Base-by-base conservation (phyloP, 2,113 vertebrate species). In the Odontophorus gujanensis region DNA sequence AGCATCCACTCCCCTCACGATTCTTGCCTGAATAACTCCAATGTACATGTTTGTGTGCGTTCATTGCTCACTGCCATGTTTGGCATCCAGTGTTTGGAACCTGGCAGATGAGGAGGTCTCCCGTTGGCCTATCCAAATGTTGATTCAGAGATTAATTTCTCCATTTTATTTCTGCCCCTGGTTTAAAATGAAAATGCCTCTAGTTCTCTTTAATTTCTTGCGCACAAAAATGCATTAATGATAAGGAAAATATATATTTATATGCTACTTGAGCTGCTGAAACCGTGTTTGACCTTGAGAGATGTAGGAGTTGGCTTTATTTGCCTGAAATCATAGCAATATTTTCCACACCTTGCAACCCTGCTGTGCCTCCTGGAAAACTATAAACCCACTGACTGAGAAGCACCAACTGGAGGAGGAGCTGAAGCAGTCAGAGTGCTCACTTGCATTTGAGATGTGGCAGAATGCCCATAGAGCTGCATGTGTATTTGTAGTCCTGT, bases 301-400 rank as follows among this genome's bases (percentile, higher is more conserved):
- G 25, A 19, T 68, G 66, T 61, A 76, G 40, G 66, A 89, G 47
- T 81, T 38, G 45, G 22, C 75, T 87, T 45, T 34, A 43, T 89
- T 88, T 89, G 51, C 69, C 53, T 82, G 76, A 91, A 87, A 83
- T 66, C 5, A 15, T 17, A 79, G 19, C 68, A 30, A 13, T 43
- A 47, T 72, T 74, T 86, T 63, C 51, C 32, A 26, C 22, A 63
- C 42, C 28, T 57, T 59, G 9, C 62, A 68, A 53, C 19, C 38
- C 28, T 74, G 50, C 61, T 76, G 1, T 20, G 5, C 17, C 3
- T 43, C 36, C 74, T 53, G 59, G 79, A 38, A 85, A 83, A 32
- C 48, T 28, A 12, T 16, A 55, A 58, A 81, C 28, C 16, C 28
- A 30, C 32, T 0, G 0, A 3, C 0, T 0, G 8, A 81, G 53